These are phyloP conservation scores for Melanerpes formicivorus DNA, from an alignment of 2,113 vertebrate genomes.

Conservation along the genomic window DNA sequence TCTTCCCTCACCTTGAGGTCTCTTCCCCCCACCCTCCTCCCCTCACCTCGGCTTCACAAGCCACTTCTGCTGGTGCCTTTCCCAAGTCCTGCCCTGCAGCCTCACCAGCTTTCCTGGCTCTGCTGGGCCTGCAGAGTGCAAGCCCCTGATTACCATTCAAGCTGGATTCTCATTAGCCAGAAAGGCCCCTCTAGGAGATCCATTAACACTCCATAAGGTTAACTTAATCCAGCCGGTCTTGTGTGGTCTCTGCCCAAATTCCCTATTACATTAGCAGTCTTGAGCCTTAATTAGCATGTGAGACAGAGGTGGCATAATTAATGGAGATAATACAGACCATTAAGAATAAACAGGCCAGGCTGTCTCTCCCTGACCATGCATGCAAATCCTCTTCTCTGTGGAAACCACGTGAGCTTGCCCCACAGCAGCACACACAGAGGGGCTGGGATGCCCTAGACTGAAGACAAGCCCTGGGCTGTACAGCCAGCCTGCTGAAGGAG, in stretches of 20 bases:
- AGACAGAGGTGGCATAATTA: slow-evolving; percentile 71
- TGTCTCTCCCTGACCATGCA: slow-evolving; percentile 5
- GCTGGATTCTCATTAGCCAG: slow-evolving; percentile 62
- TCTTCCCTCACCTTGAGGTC: not conserved
- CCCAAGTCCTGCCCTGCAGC: not conserved
- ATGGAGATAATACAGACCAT: slow-evolving; percentile 65
- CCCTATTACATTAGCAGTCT: slow-evolving; percentile 67
- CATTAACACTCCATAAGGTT: slow-evolving; percentile 70
- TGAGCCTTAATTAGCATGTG: slow-evolving; percentile 71
- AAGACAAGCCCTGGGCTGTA: not conserved
- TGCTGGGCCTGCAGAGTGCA: not conserved
- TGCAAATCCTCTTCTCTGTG: slow-evolving; percentile 31
- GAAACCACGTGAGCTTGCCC: not conserved
- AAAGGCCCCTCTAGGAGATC: slow-evolving; percentile 70
- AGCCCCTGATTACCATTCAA: slow-evolving; percentile 61
- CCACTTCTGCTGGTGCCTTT: not conserved
- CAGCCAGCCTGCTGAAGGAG: not conserved
- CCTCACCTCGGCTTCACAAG: accelerated
- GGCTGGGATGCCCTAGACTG: not conserved
- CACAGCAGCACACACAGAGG: not conserved
- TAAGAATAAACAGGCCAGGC: slow-evolving; percentile 67
- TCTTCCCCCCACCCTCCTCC: not conserved
- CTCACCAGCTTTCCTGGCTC: not conserved
- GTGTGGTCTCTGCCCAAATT: slow-evolving; percentile 69
- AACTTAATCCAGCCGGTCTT: slow-evolving; percentile 67